Evolutionary conservation across 1,140 invertebrate genomes (phyloP).

Genomic region (Condylostylus longicornis): DNA sequence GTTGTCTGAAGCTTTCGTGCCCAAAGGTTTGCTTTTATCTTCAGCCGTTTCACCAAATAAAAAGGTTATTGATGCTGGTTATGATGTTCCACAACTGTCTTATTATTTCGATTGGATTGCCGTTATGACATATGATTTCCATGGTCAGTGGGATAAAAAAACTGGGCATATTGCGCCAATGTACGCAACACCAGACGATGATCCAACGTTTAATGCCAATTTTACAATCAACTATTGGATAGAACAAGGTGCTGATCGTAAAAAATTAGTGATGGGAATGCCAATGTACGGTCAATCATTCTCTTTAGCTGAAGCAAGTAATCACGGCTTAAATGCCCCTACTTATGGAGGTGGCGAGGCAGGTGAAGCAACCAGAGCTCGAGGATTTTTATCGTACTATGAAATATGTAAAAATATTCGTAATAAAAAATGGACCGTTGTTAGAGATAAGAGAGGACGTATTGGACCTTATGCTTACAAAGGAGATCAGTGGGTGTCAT

Average conservation of each 20-base stretch:
- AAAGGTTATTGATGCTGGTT: conserved; percentile 63
- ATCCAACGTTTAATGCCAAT: conserved; percentile 67
- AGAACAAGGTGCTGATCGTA: conserved; percentile 49
- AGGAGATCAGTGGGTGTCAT: conserved; percentile 71
- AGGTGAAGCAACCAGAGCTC: conserved; percentile 61
- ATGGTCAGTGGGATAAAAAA: conserved; percentile 69
- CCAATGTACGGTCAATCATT: conserved; percentile 77
- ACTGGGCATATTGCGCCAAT: conserved; percentile 73
- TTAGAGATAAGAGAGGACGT: conserved; percentile 45
- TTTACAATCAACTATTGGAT: conserved; percentile 73
- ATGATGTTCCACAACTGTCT: conserved; percentile 54
- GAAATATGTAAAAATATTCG: conserved; percentile 61
- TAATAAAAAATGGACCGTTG: conserved; percentile 48
- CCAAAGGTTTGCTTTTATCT: conserved; percentile 53
- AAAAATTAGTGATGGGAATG: conserved; percentile 66
- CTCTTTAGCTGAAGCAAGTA: conserved; percentile 46
- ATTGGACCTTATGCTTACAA: conserved; percentile 62
- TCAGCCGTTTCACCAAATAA: conserved; percentile 72
- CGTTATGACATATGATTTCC: conserved; percentile 77
- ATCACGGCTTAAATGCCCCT: conserved; percentile 49
- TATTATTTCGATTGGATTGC: conserved; percentile 65
- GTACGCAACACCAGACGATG: conserved; percentile 51
- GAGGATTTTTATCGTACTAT: conserved; percentile 73
- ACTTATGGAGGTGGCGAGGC: conserved; percentile 62
- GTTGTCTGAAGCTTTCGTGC: conserved; percentile 51